phyloP scores from a whole-genome alignment of 2,113 vertebrate genomes.

The Festucalex cinctus region DNA sequence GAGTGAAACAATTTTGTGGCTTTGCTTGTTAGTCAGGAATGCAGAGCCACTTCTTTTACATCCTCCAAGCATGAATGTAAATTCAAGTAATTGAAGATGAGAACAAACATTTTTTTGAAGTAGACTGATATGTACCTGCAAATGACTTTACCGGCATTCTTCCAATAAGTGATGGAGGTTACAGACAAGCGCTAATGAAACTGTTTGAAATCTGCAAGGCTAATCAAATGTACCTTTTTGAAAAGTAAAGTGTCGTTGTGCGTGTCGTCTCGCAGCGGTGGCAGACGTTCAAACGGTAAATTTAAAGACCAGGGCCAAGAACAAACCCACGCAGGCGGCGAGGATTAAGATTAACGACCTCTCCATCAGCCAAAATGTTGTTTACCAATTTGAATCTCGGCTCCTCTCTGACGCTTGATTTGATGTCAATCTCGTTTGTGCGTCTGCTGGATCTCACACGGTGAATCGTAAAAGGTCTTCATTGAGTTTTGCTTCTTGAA shows the following conservation, averaged over 20 bases:
- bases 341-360: slow-evolving; percentile 7
- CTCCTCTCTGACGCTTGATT: neutral
- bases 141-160: neutral
- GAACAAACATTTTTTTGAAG: neutral
- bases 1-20: neutral
- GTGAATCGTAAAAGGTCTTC: neutral
- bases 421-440: neutral
- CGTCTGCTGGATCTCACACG: neutral
- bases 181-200: neutral
- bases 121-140: neutral
- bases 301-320: neutral
- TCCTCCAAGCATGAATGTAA: neutral
- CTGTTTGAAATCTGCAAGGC: neutral
- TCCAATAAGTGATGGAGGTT: neutral
- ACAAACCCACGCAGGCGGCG: slow-evolving; percentile 3
- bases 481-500: neutral
- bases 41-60: neutral
- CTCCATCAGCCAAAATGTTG: neutral
- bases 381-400: neutral
- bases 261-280: neutral
- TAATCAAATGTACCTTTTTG: neutral
- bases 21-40: neutral
- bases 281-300: neutral
- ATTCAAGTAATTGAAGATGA: neutral
- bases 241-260: neutral